A percentile compares a stretch with the other conserved stretches of the same genome.
These are phyloP conservation scores for Tetragonula clypearis DNA, from an alignment of 1,140 invertebrate species.

Conservation along the genomic window DNA sequence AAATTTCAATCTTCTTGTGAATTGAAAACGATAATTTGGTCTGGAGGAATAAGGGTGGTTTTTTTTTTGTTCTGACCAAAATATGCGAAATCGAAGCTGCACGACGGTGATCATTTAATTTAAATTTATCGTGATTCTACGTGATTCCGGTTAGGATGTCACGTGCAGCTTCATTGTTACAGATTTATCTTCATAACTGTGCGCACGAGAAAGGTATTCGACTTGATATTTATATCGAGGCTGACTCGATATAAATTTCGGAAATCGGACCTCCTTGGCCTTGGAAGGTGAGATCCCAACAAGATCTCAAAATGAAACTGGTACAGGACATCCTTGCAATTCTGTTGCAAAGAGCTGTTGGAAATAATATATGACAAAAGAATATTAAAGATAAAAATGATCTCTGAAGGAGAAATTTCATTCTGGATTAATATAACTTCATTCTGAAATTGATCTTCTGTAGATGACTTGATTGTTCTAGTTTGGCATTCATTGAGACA, in stretches of 20 bases:
- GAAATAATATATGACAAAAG: neutral
- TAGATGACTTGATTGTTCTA: neutral
- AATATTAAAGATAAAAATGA: too few relatives aligned
- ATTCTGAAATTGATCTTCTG: neutral
- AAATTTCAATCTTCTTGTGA: neutral
- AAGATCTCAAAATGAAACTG: too few relatives aligned
- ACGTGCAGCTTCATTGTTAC: slow-evolving; percentile 9
- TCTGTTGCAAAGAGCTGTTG: neutral
- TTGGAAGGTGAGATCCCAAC: neutral
- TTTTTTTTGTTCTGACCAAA: too few relatives aligned
- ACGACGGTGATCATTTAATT: neutral
- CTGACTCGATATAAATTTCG: slow-evolving; percentile 5
- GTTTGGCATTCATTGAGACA: neutral
- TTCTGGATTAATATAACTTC: neutral
- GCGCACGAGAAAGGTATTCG: neutral
- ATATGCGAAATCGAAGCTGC: neutral
- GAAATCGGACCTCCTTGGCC: neutral
- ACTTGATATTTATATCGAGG: slow-evolving; percentile 7
- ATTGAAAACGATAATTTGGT: neutral
- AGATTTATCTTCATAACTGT: slow-evolving; percentile 23
- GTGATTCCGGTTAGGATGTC: slow-evolving; percentile 13
- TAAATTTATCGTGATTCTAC: slow-evolving; percentile 28
- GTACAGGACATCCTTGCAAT: neutral
- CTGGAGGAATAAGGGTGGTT: neutral
- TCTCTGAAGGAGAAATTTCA: too few relatives aligned